Evolutionary conservation across 1,140 invertebrate genomes (phyloP).

Genomic region (Tetragonula clypearis): DNA sequence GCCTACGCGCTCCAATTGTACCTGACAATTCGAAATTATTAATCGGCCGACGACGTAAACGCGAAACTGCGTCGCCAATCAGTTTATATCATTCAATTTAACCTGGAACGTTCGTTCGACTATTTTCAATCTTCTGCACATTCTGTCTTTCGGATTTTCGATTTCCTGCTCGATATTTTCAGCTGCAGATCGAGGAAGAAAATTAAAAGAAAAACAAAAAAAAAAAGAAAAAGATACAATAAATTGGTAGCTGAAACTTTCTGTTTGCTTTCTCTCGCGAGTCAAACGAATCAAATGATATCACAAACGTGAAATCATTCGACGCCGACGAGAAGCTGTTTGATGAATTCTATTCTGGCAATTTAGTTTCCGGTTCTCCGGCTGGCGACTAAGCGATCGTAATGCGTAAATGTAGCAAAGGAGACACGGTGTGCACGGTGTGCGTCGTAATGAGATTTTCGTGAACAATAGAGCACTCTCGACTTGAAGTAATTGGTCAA

Average conservation of each 20-base stretch:
- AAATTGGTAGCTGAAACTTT: too few species aligned
- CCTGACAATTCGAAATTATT: conserved; percentile 23
- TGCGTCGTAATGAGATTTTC: conserved; percentile 7
- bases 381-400: background rate
- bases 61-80: background rate
- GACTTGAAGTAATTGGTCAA: conserved; percentile 27
- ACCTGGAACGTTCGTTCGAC: background rate
- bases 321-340: background rate
- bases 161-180: background rate
- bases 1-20: conserved; percentile 2
- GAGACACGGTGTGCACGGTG: background rate
- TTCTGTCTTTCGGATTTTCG: background rate
- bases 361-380: background rate
- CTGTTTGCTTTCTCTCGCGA: too few species aligned
- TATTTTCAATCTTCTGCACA: background rate
- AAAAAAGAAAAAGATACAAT: too few species aligned
- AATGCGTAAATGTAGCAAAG: background rate
- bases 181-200: background rate
- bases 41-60: background rate
- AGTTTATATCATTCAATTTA: conserved; percentile 13
- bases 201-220: background rate
- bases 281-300: background rate
- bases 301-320: background rate
- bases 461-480: conserved; percentile 9
- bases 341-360: too few species aligned